These are phyloP conservation scores for Pterostichus niger DNA, from an alignment of 2,888 invertebrate species.

Conservation along the genomic window DNA sequence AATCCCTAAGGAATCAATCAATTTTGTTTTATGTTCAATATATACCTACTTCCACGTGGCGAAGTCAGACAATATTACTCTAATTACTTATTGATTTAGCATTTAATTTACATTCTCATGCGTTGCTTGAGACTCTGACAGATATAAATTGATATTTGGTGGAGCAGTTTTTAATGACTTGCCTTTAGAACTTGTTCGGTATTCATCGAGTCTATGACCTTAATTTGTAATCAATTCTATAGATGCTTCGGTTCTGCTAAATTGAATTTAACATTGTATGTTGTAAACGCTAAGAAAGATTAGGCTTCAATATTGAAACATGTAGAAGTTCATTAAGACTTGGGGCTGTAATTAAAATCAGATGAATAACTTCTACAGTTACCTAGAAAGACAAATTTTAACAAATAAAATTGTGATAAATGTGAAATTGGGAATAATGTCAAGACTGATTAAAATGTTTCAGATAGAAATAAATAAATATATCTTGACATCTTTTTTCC, in stretches of 20 bases:
- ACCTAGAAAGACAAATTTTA: too few species aligned
- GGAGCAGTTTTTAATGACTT: not conserved
- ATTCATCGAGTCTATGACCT: not conserved
- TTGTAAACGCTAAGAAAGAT: not conserved
- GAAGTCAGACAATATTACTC: not conserved
- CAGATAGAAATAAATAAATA: too few species aligned
- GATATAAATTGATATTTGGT: slow-evolving; percentile 5
- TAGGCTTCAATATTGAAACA: not conserved
- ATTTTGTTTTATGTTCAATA: too few species aligned
- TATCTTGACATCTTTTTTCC: too few species aligned
- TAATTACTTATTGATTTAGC: slow-evolving; percentile 6
- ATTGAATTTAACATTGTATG: not conserved
- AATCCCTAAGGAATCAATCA: too few species aligned
- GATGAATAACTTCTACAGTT: not conserved
- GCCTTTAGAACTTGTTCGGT: not conserved
- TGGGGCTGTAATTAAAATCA: not conserved
- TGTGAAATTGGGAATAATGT: too few species aligned
- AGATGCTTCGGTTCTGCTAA: not conserved
- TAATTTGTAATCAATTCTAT: slow-evolving; percentile 6
- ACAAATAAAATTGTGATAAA: too few species aligned
- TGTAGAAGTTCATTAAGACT: not conserved
- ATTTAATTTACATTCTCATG: slow-evolving; percentile 7
- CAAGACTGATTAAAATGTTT: too few species aligned
- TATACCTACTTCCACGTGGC: too few species aligned
- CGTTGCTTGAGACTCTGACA: not conserved